Conservation (phyloP, 1,140 invertebrate genomes). For the Drosophila miranda region DNA sequence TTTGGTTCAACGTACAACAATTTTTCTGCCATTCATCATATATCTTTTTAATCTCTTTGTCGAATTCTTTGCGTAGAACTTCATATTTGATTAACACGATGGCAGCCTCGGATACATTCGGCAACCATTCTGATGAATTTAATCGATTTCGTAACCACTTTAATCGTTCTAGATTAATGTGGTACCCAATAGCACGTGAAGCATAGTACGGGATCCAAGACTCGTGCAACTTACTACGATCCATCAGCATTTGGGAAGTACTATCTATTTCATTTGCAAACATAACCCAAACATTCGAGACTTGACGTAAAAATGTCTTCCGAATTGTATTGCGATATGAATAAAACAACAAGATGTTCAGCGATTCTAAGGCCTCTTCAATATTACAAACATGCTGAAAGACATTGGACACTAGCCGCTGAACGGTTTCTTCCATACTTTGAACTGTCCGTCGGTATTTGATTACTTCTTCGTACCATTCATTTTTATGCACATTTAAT, state of each 20-base stretch:
- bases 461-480: slow-evolving; percentile 88
- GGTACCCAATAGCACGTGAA: slow-evolving; percentile 82
- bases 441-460: slow-evolving; percentile 86
- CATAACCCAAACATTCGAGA: slow-evolving; percentile 87
- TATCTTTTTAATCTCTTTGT: slow-evolving; percentile 56
- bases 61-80: slow-evolving; percentile 45
- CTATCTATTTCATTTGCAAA: slow-evolving; percentile 89
- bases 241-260: slow-evolving; percentile 87
- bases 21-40: slow-evolving; percentile 85
- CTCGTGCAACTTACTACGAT: slow-evolving; percentile 85
- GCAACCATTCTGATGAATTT: slow-evolving; percentile 65
- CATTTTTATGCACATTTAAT: slow-evolving; percentile 86
- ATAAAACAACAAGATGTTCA: slow-evolving; percentile 88
- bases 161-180: slow-evolving; percentile 58
- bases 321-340: slow-evolving; percentile 86
- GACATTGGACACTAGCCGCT: slow-evolving; percentile 87
- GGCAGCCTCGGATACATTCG: slow-evolving; percentile 43
- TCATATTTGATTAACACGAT: slow-evolving; percentile 49
- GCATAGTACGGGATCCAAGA: slow-evolving; percentile 87
- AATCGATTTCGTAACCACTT: slow-evolving; percentile 53
- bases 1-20: slow-evolving; percentile 84
- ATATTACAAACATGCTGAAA: slow-evolving; percentile 87
- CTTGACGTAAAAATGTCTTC: slow-evolving; percentile 85
- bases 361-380: slow-evolving; percentile 87
- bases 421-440: slow-evolving; percentile 87